Evolutionary conservation across 2,888 invertebrate species (phyloP).

Genomic region (Emmelina monodactyla): DNA sequence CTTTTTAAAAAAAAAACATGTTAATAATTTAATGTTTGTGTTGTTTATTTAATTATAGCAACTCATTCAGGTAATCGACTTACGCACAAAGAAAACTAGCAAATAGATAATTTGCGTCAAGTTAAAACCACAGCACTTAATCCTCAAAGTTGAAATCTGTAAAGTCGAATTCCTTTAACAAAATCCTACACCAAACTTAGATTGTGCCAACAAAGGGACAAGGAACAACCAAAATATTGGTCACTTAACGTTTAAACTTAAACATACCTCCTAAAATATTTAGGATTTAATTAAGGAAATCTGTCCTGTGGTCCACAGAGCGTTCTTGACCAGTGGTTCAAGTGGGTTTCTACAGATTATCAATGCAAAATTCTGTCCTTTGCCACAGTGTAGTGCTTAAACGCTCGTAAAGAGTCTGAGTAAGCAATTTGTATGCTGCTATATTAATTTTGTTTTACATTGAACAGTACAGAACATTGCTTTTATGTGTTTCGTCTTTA

Average conservation of each 20-base stretch:
- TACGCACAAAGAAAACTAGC: too few species aligned
- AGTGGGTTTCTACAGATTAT: conserved; percentile 47
- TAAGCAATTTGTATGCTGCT: conserved; percentile 32
- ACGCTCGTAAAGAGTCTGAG: conserved; percentile 23
- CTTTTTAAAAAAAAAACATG: too few species aligned
- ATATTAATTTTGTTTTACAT: conserved; percentile 30
- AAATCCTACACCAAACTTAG: too few species aligned
- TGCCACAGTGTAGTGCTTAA: conserved; percentile 19
- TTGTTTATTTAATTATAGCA: too few species aligned
- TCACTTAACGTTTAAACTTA: conserved; percentile 8
- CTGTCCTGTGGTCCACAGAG: conserved; percentile 26
- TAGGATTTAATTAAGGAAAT: conserved; percentile 41
- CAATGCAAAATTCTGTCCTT: conserved; percentile 32
- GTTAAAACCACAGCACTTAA: too few species aligned
- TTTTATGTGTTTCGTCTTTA: conserved; percentile 19
- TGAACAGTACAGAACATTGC: conserved; percentile 28
- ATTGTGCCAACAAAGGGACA: too few species aligned
- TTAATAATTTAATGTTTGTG: too few species aligned
- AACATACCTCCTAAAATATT: conserved; percentile 29
- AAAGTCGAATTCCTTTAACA: too few species aligned
- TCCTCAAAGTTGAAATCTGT: too few species aligned
- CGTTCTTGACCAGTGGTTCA: conserved; percentile 38
- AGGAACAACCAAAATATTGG: conserved; percentile 2
- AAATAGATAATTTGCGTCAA: too few species aligned
- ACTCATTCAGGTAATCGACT: too few species aligned